Evolutionary conservation across 2,797 vertebrate genomes (phyloP), one percentile per base, ranked within the genome.

Genomic region (Ammospiza maritima): DNA sequence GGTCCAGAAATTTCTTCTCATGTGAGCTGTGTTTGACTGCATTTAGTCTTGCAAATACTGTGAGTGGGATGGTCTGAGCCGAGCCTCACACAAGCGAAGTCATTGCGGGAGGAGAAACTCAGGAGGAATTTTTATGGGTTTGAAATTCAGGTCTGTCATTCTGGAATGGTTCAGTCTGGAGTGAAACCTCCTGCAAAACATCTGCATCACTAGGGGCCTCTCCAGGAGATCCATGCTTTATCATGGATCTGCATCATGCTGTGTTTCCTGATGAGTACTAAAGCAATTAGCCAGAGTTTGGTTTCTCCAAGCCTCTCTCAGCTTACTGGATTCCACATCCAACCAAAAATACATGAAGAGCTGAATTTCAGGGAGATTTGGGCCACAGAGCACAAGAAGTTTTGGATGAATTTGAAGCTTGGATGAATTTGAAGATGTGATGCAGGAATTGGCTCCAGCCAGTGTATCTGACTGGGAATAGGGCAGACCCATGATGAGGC

Each of bases 1-100:
- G 26, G 45, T 88, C 67, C 70, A 74, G 60, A 94, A 78, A 54
- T 91, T 91, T 90, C 67, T 85, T 80, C 82, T 88, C 34, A 27
- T 19, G 50, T 85, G 79, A 73, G 66, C 74, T 72, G 88, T 76
- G 47, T 95, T 88, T 84, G 69, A 29, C 45, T 58, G 47, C 66
- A 15, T 73, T 93, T 38, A 30, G 16, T 70, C 58, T 76, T 40
- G 61, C 38, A 66, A 44, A 78, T 67, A 47, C 65, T 51, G 51
- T 21, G 61, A 48, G 23, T 26, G 29, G 66, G 51, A 16, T 70
- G 64, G 32, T 54, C 64, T 57, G 54, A 90, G 67, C 45, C 25
- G 62, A 83, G 62, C 53, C 58, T 66, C 19, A 11, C n/a, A 22
- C 48, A 66, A 72, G 56, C 38, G 42, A 44, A 44, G 61, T 44